Percentiles rank a stretch among this genome's conserved stretches.
Evolutionary conservation across 2,113 vertebrate genomes (phyloP).

Genomic region (Anguilla rostrata): DNA sequence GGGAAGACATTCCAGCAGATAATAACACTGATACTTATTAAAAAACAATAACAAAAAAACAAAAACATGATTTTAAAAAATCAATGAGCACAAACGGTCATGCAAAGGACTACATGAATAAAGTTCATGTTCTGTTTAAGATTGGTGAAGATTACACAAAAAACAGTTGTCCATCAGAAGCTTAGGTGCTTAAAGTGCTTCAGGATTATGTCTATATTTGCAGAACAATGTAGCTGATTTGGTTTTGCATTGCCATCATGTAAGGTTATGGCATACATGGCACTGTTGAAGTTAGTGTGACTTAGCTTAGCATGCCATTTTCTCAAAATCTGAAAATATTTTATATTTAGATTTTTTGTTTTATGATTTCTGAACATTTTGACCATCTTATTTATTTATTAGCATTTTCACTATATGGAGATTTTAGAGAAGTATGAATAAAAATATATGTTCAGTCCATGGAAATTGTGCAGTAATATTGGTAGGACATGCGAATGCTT

Average conservation of each 20-base stretch:
- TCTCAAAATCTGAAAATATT: background rate
- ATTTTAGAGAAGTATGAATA: background rate
- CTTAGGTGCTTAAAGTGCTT: too few species aligned
- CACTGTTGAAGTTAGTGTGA: too few species aligned
- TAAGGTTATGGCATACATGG: too few species aligned
- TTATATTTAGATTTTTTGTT: background rate
- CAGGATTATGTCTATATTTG: background rate
- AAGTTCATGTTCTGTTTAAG: too few species aligned
- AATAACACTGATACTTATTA: background rate
- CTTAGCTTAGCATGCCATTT: too few species aligned
- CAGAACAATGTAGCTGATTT: too few species aligned
- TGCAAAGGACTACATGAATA: too few species aligned
- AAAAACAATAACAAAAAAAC: background rate
- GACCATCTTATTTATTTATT: background rate
- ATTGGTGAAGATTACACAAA: too few species aligned
- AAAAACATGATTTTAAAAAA: background rate
- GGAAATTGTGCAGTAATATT: slow-evolving; percentile 30
- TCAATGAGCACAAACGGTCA: too few species aligned
- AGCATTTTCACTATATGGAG: background rate
- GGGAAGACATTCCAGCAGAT: too few species aligned
- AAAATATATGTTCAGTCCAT: background rate
- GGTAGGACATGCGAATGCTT: slow-evolving; percentile 38
- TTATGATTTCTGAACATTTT: background rate
- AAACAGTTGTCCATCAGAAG: too few species aligned
- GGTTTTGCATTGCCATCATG: too few species aligned